Percentiles rank a stretch among this genome's conserved stretches.
Conservation (phyloP, 2,113 vertebrate species). For the Tyto alba region DNA sequence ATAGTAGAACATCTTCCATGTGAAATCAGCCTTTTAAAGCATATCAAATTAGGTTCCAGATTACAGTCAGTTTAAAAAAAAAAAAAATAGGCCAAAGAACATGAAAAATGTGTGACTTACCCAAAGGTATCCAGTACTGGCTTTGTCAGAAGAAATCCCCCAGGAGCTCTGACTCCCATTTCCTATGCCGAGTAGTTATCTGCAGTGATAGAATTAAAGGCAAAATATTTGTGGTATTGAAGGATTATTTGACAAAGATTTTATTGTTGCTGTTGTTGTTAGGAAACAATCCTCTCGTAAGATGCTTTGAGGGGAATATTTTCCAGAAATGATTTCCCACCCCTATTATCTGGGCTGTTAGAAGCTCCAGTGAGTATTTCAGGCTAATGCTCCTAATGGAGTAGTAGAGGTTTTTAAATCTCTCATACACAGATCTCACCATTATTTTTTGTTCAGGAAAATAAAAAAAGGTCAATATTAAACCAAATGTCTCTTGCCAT, state of each 20-base stretch:
- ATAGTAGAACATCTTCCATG: conserved; percentile 26
- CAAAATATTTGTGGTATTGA: conserved; percentile 22
- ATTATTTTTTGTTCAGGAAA: neutral
- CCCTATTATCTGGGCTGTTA: conserved; percentile 42
- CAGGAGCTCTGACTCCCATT: neutral
- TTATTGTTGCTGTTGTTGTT: conserved; percentile 4
- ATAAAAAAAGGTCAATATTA: neutral
- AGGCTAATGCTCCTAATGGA: conserved; percentile 53
- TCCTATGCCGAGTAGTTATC: neutral
- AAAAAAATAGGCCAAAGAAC: conserved; percentile 29
- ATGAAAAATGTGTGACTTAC: neutral
- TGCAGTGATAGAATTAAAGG: neutral
- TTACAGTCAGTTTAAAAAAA: neutral
- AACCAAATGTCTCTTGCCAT: neutral
- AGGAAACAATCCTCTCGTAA: conserved; percentile 43
- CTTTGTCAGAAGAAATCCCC: neutral
- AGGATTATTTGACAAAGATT: conserved; percentile 38
- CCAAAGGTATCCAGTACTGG: neutral
- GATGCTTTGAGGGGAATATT: conserved; percentile 36
- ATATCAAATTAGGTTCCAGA: conserved; percentile 25
- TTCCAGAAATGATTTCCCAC: conserved; percentile 37
- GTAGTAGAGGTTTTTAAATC: neutral
- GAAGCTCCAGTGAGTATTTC: conserved; percentile 15
- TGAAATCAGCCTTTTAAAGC: conserved; percentile 36
- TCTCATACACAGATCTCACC: neutral